Percentiles rank a stretch among this genome's conserved stretches.
These are phyloP conservation scores for Cremastinae sp. DNA, from an alignment of 2,888 invertebrate species.

Conservation along the genomic window DNA sequence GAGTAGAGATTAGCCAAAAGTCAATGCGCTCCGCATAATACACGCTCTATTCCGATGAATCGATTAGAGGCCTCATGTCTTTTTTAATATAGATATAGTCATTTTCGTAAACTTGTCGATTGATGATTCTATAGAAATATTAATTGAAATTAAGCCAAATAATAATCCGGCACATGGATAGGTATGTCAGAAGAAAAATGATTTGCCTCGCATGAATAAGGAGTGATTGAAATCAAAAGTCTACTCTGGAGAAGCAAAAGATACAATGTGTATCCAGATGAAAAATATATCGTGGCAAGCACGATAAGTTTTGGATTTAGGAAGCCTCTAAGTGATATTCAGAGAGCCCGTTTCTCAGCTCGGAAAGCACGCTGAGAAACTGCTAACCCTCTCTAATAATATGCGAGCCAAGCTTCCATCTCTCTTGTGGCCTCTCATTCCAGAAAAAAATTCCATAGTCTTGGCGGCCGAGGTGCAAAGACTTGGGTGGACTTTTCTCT, in stretches of 20 bases:
- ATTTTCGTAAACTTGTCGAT: no score
- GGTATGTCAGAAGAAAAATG: no score
- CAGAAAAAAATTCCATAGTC: slow-evolving; percentile 39
- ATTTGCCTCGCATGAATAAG: no score
- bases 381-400: slow-evolving; percentile 2
- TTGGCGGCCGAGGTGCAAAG: slow-evolving; percentile 31
- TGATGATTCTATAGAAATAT: no score
- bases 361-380: slow-evolving; percentile 8
- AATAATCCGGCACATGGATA: no score
- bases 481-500: slow-evolving; percentile 48
- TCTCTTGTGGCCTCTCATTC: slow-evolving; percentile 2
- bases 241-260: slow-evolving; percentile 15
- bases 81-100: no score
- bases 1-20: no score
- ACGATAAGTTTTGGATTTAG: slow-evolving; percentile 58
- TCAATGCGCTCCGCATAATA: no score
- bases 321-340: slow-evolving; percentile 52
- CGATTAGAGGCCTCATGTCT: no score
- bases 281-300: slow-evolving; percentile 40
- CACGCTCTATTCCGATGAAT: no score
- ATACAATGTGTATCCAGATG: slow-evolving; percentile 16
- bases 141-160: no score
- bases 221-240: slow-evolving; percentile 24
- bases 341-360: slow-evolving; percentile 43
- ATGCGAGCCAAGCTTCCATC: slow-evolving; percentile 2